phyloP scores from a whole-genome alignment of 92 coral and sea anemone genomes.

The Parazoanthus swiftii region DNA sequence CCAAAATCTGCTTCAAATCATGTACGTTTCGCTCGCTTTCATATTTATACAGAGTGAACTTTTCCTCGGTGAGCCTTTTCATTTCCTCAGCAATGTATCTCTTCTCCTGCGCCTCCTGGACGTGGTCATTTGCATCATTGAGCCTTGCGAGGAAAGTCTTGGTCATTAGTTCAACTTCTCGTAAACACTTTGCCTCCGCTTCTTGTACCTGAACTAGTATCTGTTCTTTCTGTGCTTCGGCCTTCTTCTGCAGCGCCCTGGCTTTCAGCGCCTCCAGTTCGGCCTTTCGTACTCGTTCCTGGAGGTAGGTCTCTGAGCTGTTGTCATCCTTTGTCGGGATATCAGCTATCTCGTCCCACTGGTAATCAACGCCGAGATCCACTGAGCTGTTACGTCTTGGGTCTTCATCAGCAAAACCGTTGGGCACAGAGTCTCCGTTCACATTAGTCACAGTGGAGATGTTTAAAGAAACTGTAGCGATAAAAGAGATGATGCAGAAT shows the following conservation, averaged over 20 bases:
- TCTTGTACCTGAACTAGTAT: conserved; percentile 61
- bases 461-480: conserved; percentile 11
- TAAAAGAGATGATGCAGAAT: too few relatives aligned
- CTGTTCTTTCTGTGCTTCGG: conserved; percentile 72
- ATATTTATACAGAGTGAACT: conserved; percentile 79
- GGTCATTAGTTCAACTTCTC: conserved; percentile 77
- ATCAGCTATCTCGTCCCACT: conserved; percentile 38
- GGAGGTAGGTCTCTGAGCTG: conserved; percentile 11
- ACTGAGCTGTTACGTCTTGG: background rate
- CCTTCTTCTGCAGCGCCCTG: conserved; percentile 75
- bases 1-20: conserved; percentile 66
- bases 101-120: conserved; percentile 70
- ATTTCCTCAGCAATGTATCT: conserved; percentile 78
- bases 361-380: conserved; percentile 23
- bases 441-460: background rate
- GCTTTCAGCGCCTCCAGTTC: conserved; percentile 75
- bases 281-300: conserved; percentile 60
- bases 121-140: conserved; percentile 79
- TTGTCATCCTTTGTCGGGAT: conserved; percentile 13
- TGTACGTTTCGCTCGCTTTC: conserved; percentile 79
- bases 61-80: conserved; percentile 77
- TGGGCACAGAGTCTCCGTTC: conserved; percentile 18
- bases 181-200: conserved; percentile 80
- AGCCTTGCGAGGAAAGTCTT: conserved; percentile 73
- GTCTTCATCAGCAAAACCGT: background rate